A percentile compares a stretch with the other conserved stretches of the same genome.
These are phyloP conservation scores for Aethina tumida DNA, from an alignment of 1,140 invertebrate species.

Conservation along the genomic window DNA sequence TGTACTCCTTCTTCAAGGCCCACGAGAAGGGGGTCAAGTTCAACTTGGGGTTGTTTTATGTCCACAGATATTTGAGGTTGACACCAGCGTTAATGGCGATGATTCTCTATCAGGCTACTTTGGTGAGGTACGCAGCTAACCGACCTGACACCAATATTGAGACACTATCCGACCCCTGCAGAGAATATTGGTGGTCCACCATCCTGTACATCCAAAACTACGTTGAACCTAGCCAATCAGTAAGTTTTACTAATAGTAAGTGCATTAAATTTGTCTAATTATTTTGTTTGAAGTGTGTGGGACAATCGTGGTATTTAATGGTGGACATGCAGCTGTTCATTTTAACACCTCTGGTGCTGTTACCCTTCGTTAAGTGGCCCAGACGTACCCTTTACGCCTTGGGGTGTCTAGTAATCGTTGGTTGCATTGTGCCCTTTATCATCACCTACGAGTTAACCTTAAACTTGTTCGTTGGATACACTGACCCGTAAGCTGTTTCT, in stretches of 20 bases:
- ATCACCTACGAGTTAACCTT: constrained; percentile 5
- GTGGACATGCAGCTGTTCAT: constrained; percentile 62
- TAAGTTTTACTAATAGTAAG: too few relatives aligned
- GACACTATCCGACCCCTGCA: constrained; percentile 27
- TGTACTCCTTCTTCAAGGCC: constrained; percentile 43
- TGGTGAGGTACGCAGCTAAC: constrained; percentile 41
- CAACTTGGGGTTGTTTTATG: constrained; percentile 10
- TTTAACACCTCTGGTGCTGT: constrained; percentile 39
- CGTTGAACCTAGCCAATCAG: constrained; percentile 31
- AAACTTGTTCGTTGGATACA: background rate
- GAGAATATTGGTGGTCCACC: constrained; percentile 42
- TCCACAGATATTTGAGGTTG: constrained; percentile 30
- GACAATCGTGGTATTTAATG: constrained; percentile 41
- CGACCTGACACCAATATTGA: constrained; percentile 40
- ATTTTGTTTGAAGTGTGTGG: constrained; percentile 41
- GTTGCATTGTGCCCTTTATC: constrained; percentile 8
- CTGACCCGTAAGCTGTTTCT: too few relatives aligned
- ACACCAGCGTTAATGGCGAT: constrained; percentile 47
- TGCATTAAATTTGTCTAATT: too few relatives aligned
- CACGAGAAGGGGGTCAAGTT: constrained; percentile 24
- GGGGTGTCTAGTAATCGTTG: constrained; percentile 1
- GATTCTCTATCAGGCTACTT: constrained; percentile 42
- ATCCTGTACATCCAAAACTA: constrained; percentile 43
- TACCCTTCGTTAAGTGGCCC: constrained; percentile 20
- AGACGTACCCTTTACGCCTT: constrained; percentile 7